phyloP scores from a whole-genome alignment of 2,888 invertebrate genomes.

The Fragum sueziense region DNA sequence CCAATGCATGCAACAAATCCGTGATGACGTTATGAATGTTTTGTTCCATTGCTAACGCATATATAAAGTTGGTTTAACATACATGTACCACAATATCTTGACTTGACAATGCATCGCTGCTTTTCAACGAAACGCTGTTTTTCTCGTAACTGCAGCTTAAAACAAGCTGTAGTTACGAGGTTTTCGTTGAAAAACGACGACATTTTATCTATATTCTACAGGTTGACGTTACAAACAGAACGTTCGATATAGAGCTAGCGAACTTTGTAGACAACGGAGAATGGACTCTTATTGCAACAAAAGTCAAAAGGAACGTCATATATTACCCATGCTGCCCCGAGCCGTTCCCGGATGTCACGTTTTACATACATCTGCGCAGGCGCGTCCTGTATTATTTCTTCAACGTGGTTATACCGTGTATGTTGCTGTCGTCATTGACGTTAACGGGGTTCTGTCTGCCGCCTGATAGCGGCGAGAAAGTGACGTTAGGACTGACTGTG shows the following conservation, averaged over 20 bases:
- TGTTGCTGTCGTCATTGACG: slow-evolving; percentile 86
- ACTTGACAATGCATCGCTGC: too few species aligned
- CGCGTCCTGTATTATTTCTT: slow-evolving; percentile 84
- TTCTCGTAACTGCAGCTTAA: too few species aligned
- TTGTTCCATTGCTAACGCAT: too few species aligned
- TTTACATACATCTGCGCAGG: slow-evolving; percentile 83
- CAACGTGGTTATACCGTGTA: slow-evolving; percentile 85
- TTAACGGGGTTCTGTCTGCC: slow-evolving; percentile 85
- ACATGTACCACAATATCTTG: too few species aligned
- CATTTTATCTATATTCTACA: slow-evolving; percentile 17
- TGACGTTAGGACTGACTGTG: slow-evolving; percentile 85
- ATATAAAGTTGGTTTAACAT: too few species aligned
- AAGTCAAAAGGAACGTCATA: slow-evolving; percentile 83
- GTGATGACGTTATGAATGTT: too few species aligned
- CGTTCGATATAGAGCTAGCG: slow-evolving; percentile 82
- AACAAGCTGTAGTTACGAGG: too few species aligned
- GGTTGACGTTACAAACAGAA: slow-evolving; percentile 78
- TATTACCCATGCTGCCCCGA: slow-evolving; percentile 84
- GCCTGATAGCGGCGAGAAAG: slow-evolving; percentile 85
- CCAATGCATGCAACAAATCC: too few species aligned
- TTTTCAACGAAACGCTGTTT: too few species aligned
- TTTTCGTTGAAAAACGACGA: too few species aligned
- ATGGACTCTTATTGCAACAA: slow-evolving; percentile 84
- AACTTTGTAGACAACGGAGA: slow-evolving; percentile 85
- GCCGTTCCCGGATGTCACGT: slow-evolving; percentile 85